phyloP scores from a whole-genome alignment of 2,888 invertebrate genomes.

The Steinernema hermaphroditum region DNA sequence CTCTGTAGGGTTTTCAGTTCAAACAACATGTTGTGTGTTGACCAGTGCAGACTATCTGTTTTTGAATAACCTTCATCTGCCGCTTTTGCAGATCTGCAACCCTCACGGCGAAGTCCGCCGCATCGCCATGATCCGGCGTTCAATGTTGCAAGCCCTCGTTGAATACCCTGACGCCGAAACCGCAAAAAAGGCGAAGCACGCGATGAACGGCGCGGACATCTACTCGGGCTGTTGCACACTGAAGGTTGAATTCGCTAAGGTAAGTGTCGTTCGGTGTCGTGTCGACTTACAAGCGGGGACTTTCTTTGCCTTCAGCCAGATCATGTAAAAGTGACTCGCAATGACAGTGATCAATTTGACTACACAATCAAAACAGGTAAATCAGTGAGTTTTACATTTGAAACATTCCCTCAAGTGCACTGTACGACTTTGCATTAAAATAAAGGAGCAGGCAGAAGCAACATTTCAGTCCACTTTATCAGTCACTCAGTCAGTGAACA shows the following conservation, averaged over 20 bases:
- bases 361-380: slow-evolving; percentile 48
- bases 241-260: slow-evolving; percentile 98
- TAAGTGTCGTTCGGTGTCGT: slow-evolving; percentile 69
- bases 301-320: slow-evolving; percentile 54
- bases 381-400: slow-evolving; percentile 6
- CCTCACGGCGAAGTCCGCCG: slow-evolving; percentile 91
- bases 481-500: neutral
- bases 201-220: slow-evolving; percentile 95
- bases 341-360: slow-evolving; percentile 63
- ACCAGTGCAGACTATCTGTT: no score
- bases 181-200: slow-evolving; percentile 88
- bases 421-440: neutral
- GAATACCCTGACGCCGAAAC: slow-evolving; percentile 88
- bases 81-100: slow-evolving; percentile 89
- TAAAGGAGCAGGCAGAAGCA: slow-evolving; percentile 14
- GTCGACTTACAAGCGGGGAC: slow-evolving; percentile 14
- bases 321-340: slow-evolving; percentile 55
- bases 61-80: no score
- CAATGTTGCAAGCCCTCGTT: slow-evolving; percentile 54
- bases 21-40: no score
- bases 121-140: slow-evolving; percentile 78
- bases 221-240: slow-evolving; percentile 98
- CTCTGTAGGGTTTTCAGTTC: no score
- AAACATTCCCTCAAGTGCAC: neutral
- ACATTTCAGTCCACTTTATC: neutral